Evolutionary conservation across 2,888 invertebrate genomes (phyloP).

Genomic region (Drosophila cognata): DNA sequence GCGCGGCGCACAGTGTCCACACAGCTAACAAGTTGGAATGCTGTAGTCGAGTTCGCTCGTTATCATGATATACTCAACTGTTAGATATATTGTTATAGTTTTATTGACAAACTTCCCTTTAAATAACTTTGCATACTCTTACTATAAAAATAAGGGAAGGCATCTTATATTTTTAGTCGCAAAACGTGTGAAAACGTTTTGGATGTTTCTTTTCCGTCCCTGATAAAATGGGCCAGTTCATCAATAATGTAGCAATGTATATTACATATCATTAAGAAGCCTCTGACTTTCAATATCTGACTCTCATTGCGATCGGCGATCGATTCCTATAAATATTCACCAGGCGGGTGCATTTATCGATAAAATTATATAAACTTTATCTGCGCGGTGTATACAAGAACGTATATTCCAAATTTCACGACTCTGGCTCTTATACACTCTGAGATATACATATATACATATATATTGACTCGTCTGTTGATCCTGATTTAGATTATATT

Average conservation of each 20-base stretch:
- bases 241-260: not conserved
- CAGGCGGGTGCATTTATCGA: not conserved
- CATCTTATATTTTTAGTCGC: not conserved
- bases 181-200: not conserved
- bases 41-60: not conserved
- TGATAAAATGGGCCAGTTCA: not conserved
- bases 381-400: not conserved
- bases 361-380: not conserved
- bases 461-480: not conserved
- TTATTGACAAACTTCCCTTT: not conserved
- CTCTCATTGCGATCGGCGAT: not conserved
- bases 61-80: not conserved
- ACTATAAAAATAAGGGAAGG: too few species aligned
- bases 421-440: not conserved
- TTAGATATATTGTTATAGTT: not conserved
- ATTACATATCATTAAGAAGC: not conserved
- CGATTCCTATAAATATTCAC: not conserved
- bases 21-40: not conserved
- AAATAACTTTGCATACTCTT: not conserved
- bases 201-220: not conserved
- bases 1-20: constrained; percentile 26
- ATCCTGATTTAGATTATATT: not conserved
- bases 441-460: not conserved
- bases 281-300: not conserved
- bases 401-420: not conserved